phyloP scores from a whole-genome alignment of 2,888 invertebrate genomes.

The Diaprepes abbreviatus region DNA sequence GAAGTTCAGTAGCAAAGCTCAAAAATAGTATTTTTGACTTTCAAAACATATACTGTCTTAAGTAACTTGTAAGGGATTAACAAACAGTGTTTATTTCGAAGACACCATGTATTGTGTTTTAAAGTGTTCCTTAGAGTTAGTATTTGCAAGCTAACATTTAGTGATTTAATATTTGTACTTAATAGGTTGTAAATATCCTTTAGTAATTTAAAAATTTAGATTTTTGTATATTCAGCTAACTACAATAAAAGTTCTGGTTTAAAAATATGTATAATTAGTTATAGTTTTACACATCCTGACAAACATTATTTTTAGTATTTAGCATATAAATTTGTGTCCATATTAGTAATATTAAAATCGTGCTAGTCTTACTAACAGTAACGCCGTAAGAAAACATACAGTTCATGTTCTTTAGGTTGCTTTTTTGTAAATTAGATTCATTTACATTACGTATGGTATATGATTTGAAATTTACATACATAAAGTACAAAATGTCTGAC shows the following conservation, averaged over 20 bases:
- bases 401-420: neutral
- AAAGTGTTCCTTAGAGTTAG: constrained; percentile 8
- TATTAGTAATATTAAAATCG: neutral
- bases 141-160: neutral
- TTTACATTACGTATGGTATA: neutral
- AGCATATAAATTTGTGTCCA: neutral
- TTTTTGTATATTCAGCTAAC: constrained; percentile 6
- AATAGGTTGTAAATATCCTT: constrained; percentile 7
- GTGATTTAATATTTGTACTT: constrained; percentile 12
- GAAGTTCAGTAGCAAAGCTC: too few relatives aligned
- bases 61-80: too few relatives aligned
- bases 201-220: constrained; percentile 4
- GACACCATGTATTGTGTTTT: neutral
- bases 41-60: too few relatives aligned
- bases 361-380: constrained; percentile 5
- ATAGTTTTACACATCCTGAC: too few relatives aligned
- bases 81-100: neutral
- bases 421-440: neutral
- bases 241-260: neutral
- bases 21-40: too few relatives aligned
- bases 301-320: neutral
- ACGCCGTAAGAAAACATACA: neutral
- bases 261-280: neutral
- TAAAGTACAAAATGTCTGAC: constrained; percentile 16
- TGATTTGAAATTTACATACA: neutral